Evolutionary conservation across 2,888 invertebrate species (phyloP), one percentile per base, ranked within the genome.

Genomic region (Idaea biselata): DNA sequence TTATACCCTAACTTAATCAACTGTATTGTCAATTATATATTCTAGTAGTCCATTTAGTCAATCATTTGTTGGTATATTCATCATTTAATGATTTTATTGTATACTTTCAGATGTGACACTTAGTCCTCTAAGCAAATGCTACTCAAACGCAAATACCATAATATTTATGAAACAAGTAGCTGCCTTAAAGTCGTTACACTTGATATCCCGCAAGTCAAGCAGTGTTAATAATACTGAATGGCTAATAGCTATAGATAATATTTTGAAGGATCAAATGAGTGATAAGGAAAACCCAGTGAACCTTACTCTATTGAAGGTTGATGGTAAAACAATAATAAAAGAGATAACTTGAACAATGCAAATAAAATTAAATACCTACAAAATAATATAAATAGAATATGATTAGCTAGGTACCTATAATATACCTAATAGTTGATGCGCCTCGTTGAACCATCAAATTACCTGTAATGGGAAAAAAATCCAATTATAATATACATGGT

Each of bases 31-130:
- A n/a, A n/a, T n/a, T n/a, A n/a, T n/a, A n/a, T n/a, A n/a, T n/a
- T n/a, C n/a, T n/a, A n/a, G n/a, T n/a, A n/a, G n/a, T n/a, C n/a
- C n/a, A n/a, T n/a, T n/a, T n/a, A n/a, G n/a, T n/a, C n/a, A n/a
- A n/a, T n/a, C n/a, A n/a, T n/a, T n/a, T n/a, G n/a, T n/a, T n/a
- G n/a, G n/a, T n/a, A n/a, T n/a, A n/a, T n/a, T 8, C 53, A n/a
- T 53, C 53, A 53, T 25, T 25, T 25, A 18, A 5, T 56, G 55
- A 14, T 59, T 18, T 62, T 60, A 17, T 18, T 14, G 14, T 14
- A 14, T 44, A 44, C 7, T 82, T 74, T 16, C 81, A 90, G 90
- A 89, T 70, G 88, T 90, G 0, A 87, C 89, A 7, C 80, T 90
- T 60, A 74, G 73, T 5, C 76, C 86, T 6, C 58, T 88, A 18